Evolutionary conservation across 2,888 invertebrate genomes (phyloP).

Genomic region (Lampropteryx suffumata): DNA sequence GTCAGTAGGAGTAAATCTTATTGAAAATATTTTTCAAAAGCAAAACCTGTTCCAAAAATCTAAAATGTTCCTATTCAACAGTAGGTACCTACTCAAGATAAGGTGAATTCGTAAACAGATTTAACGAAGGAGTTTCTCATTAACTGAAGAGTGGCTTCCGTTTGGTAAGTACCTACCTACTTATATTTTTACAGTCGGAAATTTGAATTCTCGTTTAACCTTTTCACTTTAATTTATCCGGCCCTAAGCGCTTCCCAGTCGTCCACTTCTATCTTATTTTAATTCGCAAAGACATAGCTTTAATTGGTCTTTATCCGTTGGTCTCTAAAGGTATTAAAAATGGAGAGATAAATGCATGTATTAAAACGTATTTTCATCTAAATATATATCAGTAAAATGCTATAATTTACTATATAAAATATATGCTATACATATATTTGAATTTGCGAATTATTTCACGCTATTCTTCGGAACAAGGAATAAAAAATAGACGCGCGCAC

Average conservation of each 20-base stretch:
- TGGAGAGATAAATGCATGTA: too few relatives aligned
- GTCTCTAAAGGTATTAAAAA: slow-evolving; percentile 57
- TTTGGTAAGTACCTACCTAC: slow-evolving; percentile 21
- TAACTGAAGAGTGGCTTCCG: slow-evolving; percentile 36
- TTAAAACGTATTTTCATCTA: too few relatives aligned
- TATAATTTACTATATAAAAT: too few relatives aligned
- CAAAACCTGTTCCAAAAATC: background rate
- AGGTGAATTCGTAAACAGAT: slow-evolving; percentile 32
- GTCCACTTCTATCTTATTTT: slow-evolving; percentile 60
- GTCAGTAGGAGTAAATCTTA: too few relatives aligned
- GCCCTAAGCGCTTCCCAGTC: slow-evolving; percentile 58
- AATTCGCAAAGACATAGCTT: slow-evolving; percentile 68
- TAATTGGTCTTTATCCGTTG: slow-evolving; percentile 68
- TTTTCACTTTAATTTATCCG: slow-evolving; percentile 56
- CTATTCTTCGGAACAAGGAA: too few relatives aligned
- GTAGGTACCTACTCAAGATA: slow-evolving; percentile 10
- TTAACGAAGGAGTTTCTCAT: slow-evolving; percentile 36
- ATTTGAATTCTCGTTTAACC: slow-evolving; percentile 45
- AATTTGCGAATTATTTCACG: too few relatives aligned
- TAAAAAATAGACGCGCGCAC: too few relatives aligned
- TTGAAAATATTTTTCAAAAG: too few relatives aligned
- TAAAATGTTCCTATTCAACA: too few relatives aligned
- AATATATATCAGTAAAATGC: too few relatives aligned
- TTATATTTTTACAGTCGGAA: slow-evolving; percentile 37
- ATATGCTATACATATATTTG: too few relatives aligned